These are phyloP conservation scores for Drosophila leonis DNA, from an alignment of 2,888 invertebrate species.

Conservation along the genomic window DNA sequence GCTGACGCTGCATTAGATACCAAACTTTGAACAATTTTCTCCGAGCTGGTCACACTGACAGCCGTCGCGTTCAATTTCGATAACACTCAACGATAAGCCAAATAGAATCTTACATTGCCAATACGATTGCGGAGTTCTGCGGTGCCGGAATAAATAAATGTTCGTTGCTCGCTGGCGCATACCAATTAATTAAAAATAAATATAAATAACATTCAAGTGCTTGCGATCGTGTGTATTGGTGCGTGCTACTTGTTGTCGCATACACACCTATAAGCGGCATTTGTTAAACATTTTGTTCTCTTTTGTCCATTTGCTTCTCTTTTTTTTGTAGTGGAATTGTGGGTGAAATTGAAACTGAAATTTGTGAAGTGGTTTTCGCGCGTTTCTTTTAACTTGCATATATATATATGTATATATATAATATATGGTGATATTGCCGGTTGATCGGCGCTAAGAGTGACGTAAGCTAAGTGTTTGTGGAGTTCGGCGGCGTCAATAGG, in stretches of 20 bases:
- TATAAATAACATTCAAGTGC: conserved; percentile 28
- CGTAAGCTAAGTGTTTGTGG: background rate
- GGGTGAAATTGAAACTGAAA: conserved; percentile 20
- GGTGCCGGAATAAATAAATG: conserved; percentile 56
- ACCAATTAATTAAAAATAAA: conserved; percentile 26
- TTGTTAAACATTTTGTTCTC: conserved; percentile 11
- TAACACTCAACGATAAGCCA: conserved; percentile 34
- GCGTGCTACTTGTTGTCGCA: conserved; percentile 21
- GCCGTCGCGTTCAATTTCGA: conserved; percentile 14
- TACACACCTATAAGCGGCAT: background rate
- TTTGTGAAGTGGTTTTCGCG: conserved; percentile 32
- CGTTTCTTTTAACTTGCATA: conserved; percentile 29
- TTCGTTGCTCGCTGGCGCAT: conserved; percentile 27
- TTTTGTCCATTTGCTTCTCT: conserved; percentile 2
- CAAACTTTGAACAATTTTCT: background rate
- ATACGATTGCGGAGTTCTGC: conserved; percentile 58
- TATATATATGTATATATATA: background rate
- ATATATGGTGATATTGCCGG: background rate
- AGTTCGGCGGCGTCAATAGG: conserved; percentile 25
- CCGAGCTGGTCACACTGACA: conserved; percentile 33
- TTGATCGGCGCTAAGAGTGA: conserved; percentile 9
- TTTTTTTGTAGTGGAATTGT: conserved; percentile 32
- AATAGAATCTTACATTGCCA: conserved; percentile 39
- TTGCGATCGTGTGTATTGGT: conserved; percentile 20
- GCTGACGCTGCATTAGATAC: conserved; percentile 2